Conservation (phyloP, 1,140 invertebrate genomes). For the Ectropis grisescens region DNA sequence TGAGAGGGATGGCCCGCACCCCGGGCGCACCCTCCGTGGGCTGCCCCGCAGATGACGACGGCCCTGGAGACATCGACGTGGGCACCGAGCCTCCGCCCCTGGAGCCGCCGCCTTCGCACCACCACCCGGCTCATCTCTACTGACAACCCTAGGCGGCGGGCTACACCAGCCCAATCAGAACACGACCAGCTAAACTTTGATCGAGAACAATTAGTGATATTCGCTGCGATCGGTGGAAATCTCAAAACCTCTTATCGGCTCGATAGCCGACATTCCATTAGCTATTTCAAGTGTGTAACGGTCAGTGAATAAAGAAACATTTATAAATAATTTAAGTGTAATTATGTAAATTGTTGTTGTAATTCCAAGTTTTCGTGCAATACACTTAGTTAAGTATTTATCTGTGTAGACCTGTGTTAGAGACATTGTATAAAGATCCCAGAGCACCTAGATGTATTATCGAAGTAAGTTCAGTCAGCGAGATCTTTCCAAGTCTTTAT, state of each 20-base stretch:
- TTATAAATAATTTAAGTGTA: too few species aligned
- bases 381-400: slow-evolving; percentile 66
- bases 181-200: not conserved
- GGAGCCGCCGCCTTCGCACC: slow-evolving; percentile 13
- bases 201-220: too few species aligned
- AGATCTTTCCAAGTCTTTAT: too few species aligned
- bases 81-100: slow-evolving; percentile 50
- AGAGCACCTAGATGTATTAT: slow-evolving; percentile 9
- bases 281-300: too few species aligned
- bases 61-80: slow-evolving; percentile 52
- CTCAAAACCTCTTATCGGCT: too few species aligned
- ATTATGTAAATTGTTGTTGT: slow-evolving; percentile 56
- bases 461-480: too few species aligned
- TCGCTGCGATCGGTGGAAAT: too few species aligned
- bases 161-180: not conserved
- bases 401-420: slow-evolving; percentile 52
- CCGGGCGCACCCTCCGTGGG: slow-evolving; percentile 13
- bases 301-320: too few species aligned
- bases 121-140: slow-evolving; percentile 24
- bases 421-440: slow-evolving; percentile 41
- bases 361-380: slow-evolving; percentile 56
- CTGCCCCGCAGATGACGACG: slow-evolving; percentile 49
- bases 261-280: too few species aligned
- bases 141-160: slow-evolving; percentile 14
- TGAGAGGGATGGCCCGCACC: slow-evolving; percentile 31